phyloP scores from a whole-genome alignment of 1,140 invertebrate genomes.

The Ladona fulva region DNA sequence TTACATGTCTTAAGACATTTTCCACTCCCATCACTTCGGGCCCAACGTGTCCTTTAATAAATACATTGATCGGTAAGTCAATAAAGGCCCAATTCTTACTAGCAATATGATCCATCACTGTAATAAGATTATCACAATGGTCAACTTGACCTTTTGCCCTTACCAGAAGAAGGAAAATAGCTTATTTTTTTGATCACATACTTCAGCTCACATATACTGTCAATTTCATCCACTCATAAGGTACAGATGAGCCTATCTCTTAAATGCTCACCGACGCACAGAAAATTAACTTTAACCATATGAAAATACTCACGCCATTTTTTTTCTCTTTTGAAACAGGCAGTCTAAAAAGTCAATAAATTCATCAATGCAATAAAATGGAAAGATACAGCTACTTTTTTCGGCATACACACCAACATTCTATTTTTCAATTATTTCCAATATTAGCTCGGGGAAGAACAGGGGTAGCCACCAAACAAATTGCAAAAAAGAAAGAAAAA shows the following conservation, averaged over 20 bases:
- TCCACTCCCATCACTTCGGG: too few relatives aligned
- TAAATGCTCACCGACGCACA: not conserved
- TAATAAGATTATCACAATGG: not conserved
- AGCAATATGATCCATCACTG: not conserved
- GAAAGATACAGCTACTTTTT: not conserved
- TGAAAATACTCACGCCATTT: constrained; percentile 1
- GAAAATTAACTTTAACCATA: constrained; percentile 3
- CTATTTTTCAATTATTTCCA: not conserved
- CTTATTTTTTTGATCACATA: not conserved
- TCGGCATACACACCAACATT: not conserved
- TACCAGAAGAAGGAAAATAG: constrained; percentile 5
- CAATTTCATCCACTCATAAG: not conserved
- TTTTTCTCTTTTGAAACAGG: not conserved
- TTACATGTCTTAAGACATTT: not conserved
- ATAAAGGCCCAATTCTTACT: not conserved
- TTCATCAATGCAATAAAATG: not conserved
- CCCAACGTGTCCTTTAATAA: too few relatives aligned
- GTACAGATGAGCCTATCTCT: not conserved
- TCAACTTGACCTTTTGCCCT: not conserved
- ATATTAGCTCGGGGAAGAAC: not conserved
- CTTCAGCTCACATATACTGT: not conserved
- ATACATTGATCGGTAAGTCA: not conserved
- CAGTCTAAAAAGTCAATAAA: not conserved
- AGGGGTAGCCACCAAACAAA: not conserved
- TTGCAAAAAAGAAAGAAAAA: not conserved